Conservation (phyloP, 1,140 invertebrate species). For the Hycleus phaleratus region DNA sequence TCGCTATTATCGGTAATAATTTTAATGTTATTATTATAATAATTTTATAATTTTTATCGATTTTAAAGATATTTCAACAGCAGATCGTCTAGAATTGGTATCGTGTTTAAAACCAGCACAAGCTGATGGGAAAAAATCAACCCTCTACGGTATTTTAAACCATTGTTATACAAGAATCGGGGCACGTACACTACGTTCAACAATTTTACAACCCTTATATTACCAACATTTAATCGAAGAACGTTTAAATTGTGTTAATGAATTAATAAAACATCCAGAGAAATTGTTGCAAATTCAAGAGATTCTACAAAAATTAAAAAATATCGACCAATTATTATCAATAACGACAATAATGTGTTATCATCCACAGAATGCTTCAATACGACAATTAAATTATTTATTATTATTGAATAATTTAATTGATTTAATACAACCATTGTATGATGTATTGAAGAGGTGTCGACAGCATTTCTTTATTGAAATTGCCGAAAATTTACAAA, state of each 20-base stretch:
- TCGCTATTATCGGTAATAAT: constrained; percentile 70
- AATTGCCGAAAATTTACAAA: constrained; percentile 19
- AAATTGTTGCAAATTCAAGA: constrained; percentile 45
- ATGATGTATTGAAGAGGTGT: constrained; percentile 50
- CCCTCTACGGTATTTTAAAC: constrained; percentile 68
- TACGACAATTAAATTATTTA: constrained; percentile 71
- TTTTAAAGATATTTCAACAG: constrained; percentile 56
- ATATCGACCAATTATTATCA: constrained; percentile 48
- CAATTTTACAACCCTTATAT: constrained; percentile 74
- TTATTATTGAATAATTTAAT: constrained; percentile 72
- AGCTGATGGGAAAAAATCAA: constrained; percentile 42
- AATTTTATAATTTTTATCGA: constrained; percentile 5
- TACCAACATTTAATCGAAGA: constrained; percentile 56
- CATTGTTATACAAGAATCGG: constrained; percentile 73
- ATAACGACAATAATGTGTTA: constrained; percentile 47
- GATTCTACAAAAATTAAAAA: constrained; percentile 26
- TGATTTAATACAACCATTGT: constrained; percentile 59
- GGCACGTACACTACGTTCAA: constrained; percentile 63
- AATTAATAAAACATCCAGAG: constrained; percentile 59
- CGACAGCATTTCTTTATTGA: constrained; percentile 50
- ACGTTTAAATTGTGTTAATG: constrained; percentile 64
- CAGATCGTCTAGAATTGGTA: constrained; percentile 67
- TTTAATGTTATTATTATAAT: constrained; percentile 1
- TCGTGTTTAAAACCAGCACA: constrained; percentile 44
- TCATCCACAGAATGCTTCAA: constrained; percentile 53